Evolutionary conservation across 1,140 invertebrate genomes (phyloP).

Genomic region (Dendroctonus valens): DNA sequence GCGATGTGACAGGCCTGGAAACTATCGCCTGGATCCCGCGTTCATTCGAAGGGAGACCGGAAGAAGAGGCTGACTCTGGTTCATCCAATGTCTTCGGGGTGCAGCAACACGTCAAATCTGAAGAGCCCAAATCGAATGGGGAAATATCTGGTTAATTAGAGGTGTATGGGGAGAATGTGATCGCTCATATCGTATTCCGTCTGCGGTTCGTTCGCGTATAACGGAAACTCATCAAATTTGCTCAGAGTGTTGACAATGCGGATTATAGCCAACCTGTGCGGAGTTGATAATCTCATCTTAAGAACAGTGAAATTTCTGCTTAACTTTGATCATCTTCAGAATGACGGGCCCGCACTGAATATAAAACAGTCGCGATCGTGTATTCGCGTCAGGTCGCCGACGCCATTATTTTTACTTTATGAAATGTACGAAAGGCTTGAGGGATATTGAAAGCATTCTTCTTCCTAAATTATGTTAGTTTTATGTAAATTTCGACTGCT

Average conservation of each 20-base stretch:
- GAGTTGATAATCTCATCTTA: constrained; percentile 51
- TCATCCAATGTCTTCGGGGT: too few species aligned
- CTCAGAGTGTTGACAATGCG: constrained; percentile 50
- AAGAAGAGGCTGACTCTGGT: too few species aligned
- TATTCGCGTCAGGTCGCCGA: constrained; percentile 28
- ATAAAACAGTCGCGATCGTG: constrained; percentile 40
- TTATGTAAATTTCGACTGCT: constrained; percentile 22
- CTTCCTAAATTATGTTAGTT: constrained; percentile 29
- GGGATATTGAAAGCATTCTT: constrained; percentile 35
- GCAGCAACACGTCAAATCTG: too few species aligned
- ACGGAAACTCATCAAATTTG: constrained; percentile 52
- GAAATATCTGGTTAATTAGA: neutral
- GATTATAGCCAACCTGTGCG: constrained; percentile 48
- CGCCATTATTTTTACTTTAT: constrained; percentile 40
- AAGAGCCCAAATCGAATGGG: neutral
- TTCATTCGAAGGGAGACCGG: too few species aligned
- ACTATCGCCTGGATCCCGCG: too few species aligned
- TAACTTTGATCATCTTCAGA: constrained; percentile 52
- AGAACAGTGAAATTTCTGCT: constrained; percentile 48
- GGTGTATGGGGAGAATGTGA: neutral
- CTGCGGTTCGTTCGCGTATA: constrained; percentile 41
- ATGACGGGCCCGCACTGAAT: constrained; percentile 49
- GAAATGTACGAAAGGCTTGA: constrained; percentile 34
- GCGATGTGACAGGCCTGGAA: too few species aligned
- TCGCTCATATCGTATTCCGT: constrained; percentile 44